Evolutionary conservation across 2,113 vertebrate genomes (phyloP).

Genomic region (Miniopterus natalensis): DNA sequence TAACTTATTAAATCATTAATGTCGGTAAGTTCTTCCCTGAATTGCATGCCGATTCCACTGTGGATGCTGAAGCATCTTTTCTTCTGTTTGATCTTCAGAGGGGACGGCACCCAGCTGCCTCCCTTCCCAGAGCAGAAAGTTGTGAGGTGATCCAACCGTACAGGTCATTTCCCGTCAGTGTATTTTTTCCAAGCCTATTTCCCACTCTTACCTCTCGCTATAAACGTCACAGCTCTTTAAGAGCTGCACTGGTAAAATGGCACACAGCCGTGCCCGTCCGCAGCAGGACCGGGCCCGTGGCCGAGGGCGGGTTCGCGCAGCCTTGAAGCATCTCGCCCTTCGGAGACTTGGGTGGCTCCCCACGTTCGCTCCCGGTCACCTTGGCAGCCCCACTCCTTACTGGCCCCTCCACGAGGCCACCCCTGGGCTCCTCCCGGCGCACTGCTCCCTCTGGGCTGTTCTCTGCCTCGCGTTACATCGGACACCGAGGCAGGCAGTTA

Average conservation of each 20-base stretch:
- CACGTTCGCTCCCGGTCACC: too few species aligned
- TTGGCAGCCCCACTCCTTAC: background rate
- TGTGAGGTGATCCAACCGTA: background rate
- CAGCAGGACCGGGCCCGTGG: too few species aligned
- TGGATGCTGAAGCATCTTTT: background rate
- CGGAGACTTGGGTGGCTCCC: too few species aligned
- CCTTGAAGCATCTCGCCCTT: background rate
- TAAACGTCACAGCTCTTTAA: background rate
- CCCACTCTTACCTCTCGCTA: background rate
- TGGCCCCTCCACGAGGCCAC: background rate
- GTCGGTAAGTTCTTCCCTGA: background rate
- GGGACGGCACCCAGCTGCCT: background rate
- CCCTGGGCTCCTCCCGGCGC: background rate
- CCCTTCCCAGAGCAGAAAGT: background rate
- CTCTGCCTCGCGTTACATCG: background rate
- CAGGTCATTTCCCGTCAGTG: background rate
- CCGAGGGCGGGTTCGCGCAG: background rate
- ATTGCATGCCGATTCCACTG: background rate
- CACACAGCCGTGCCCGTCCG: rapidly evolving
- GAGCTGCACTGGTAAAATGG: background rate
- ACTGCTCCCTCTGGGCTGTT: background rate
- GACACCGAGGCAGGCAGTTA: too few species aligned
- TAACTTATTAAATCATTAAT: background rate
- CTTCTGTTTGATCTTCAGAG: background rate
- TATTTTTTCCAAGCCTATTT: background rate